Evolutionary conservation across 2,113 vertebrate genomes (phyloP), one percentile per base, ranked within the genome.

Genomic region (Spea multiplicata): DNA sequence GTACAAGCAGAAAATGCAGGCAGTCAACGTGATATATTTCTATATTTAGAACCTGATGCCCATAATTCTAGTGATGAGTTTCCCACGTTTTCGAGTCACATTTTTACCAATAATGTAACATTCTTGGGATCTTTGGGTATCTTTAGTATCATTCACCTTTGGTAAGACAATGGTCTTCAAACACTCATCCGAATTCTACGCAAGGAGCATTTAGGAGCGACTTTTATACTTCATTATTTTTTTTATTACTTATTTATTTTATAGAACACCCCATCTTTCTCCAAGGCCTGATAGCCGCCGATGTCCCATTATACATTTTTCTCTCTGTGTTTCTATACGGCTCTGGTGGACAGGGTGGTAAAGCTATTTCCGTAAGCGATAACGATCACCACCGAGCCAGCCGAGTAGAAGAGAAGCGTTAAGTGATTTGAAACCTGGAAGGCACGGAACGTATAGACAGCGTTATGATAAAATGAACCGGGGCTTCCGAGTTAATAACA

Each of bases 1-100:
- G n/a, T 44, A 68, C 48, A 6, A 68, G 45, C n/a, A n/a, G 66
- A 68, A 68, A 68, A 68, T 47, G 45, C 9, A 14, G 30, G 66
- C 6, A 68, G 48, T 68, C 45, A 68, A 14, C 12, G 48, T 13
- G 13, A 68, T 46, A 68, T 10, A 68, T 68, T 44, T 47, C n/a
- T 14, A 66, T 66, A 66, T 8, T 66, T 66, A 66, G 44, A 68
- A 47, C 14, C 13, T 47, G 46, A 47, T 47, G 12, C 66, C 13
- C 46, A 68, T 14, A 14, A 68, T 14, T 68, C 45, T 10, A 14
- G 45, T 44, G 66, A 68, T 68, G 4, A 10, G n/a, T 68, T 68
- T 44, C 30, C 64, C 64, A 66, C 30, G 30, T 59, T 59, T 59
- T 59, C 6, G 14, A 59, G 55, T 13, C 14, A 2, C 1, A 13